Base-by-base conservation (phyloP, 2,888 invertebrate genomes). In the Neoitamus cyanurus region DNA sequence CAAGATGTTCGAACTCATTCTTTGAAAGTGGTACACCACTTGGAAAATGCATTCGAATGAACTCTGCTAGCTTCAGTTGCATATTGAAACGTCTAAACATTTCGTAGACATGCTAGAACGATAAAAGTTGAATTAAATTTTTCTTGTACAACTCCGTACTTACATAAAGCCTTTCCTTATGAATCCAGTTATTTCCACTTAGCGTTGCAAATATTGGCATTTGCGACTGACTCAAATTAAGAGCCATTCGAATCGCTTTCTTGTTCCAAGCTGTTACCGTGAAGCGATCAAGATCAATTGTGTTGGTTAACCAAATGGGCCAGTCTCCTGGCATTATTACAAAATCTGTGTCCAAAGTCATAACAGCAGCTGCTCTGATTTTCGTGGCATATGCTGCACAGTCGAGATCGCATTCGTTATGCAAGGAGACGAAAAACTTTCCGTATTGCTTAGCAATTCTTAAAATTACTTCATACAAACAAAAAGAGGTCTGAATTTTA, bases 181-280 rank as follows among this genome's bases (percentile, higher is more conserved):
- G 34, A 11, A 84, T 68, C 20, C 13, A 84, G 46, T 85, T 85
- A 73, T 85, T 86, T 31, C 86, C 86, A 11, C 58, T 15, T 15
- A 86, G 13, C n/a, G 73, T 84, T 72, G 86, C 75, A n/a, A 85
- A 85, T 58, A 86, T 83, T 15, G 86, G 86, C 86, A 86, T 86
- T 72, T 86, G 86, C 6, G 69, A 34, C 48, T 84, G 85, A 13
- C 11, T 11, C 11, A 86, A 78, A 15, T 58, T 13, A 28, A 86
- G 68, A 11, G 84, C 36, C 11, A 48, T n/a, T 25, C 85, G 15
- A 5, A 86, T 36, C 1, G 28, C 48, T 2, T 9, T 15, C 68
- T 86, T 86, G 58, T 85, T 78, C 85, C 84, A 85, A 7, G n/a
- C 36, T 6, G 11, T 30, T 34, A 77, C 68, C 30, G 73, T 48